Percentiles rank a stretch among this genome's conserved stretches.
Evolutionary conservation across 2,888 invertebrate genomes (phyloP).

Genomic region (Drosophila infuscata): DNA sequence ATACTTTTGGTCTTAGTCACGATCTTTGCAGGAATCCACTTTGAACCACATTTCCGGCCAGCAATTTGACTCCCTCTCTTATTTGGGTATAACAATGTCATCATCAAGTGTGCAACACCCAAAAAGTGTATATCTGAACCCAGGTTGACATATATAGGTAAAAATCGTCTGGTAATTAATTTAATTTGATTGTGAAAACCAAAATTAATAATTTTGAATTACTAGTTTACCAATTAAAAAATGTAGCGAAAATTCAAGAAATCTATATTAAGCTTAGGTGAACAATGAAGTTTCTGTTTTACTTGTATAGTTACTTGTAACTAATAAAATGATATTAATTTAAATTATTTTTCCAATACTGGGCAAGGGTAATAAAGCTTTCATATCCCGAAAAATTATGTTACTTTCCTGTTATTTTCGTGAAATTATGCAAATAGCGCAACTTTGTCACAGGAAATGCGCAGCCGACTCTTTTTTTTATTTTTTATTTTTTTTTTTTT

Average conservation of each 20-base stretch:
- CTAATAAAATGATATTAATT: neutral
- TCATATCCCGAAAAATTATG: neutral
- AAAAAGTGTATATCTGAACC: neutral
- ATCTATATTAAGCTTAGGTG: neutral
- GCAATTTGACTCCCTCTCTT: neutral
- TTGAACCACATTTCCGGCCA: constrained; percentile 44
- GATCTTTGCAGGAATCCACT: constrained; percentile 40
- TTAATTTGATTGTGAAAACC: neutral
- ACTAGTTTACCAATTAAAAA: neutral
- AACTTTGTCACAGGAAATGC: constrained; percentile 72
- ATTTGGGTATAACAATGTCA: neutral
- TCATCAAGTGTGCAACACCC: neutral
- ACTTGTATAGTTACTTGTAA: neutral
- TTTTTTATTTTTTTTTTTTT: constrained; percentile 17
- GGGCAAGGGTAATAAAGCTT: neutral
- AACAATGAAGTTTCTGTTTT: neutral
- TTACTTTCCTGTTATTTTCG: constrained; percentile 5
- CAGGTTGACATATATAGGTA: neutral
- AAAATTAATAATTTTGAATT: neutral
- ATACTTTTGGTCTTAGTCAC: constrained; percentile 41
- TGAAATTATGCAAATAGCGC: constrained; percentile 63
- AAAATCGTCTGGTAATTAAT: neutral
- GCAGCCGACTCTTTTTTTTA: constrained; percentile 48
- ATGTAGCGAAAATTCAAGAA: neutral
- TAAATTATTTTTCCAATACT: neutral